These are phyloP conservation scores for Sitophilus oryzae DNA, from an alignment of 1,140 invertebrate genomes.

Conservation along the genomic window DNA sequence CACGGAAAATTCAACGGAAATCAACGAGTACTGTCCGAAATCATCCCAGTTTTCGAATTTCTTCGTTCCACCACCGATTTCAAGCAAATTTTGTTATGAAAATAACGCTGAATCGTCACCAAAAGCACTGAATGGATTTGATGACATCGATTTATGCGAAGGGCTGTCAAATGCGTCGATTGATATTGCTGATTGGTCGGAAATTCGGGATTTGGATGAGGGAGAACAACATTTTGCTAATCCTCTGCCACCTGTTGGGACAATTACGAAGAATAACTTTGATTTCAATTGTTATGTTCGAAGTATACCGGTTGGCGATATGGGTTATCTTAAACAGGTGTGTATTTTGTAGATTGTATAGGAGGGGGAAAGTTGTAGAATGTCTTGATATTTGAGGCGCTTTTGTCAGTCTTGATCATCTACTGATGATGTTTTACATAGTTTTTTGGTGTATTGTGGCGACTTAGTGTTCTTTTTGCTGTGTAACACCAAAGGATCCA, in stretches of 20 bases:
- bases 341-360: too few relatives aligned
- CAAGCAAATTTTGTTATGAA: neutral
- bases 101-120: neutral
- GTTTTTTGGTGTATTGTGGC: too few relatives aligned
- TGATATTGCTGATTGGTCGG: slow-evolving; percentile 31
- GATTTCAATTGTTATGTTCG: slow-evolving; percentile 36
- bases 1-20: slow-evolving; percentile 23
- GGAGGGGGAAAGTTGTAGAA: too few relatives aligned
- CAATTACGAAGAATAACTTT: slow-evolving; percentile 28
- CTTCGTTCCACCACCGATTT: slow-evolving; percentile 26
- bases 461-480: too few relatives aligned
- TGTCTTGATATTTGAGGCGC: too few relatives aligned
- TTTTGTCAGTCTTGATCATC: too few relatives aligned
- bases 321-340: slow-evolving; percentile 27
- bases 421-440: too few relatives aligned
- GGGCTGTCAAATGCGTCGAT: slow-evolving; percentile 29
- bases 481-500: too few relatives aligned
- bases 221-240: neutral
- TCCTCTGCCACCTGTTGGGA: slow-evolving; percentile 30
- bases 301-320: slow-evolving; percentile 20
- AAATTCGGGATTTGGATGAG: slow-evolving; percentile 9
- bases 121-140: slow-evolving; percentile 23
- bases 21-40: neutral
- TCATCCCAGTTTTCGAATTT: slow-evolving; percentile 25
- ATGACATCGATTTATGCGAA: slow-evolving; percentile 33